Evolutionary conservation across 2,888 invertebrate genomes (phyloP).

Genomic region (Punctoribates punctum): DNA sequence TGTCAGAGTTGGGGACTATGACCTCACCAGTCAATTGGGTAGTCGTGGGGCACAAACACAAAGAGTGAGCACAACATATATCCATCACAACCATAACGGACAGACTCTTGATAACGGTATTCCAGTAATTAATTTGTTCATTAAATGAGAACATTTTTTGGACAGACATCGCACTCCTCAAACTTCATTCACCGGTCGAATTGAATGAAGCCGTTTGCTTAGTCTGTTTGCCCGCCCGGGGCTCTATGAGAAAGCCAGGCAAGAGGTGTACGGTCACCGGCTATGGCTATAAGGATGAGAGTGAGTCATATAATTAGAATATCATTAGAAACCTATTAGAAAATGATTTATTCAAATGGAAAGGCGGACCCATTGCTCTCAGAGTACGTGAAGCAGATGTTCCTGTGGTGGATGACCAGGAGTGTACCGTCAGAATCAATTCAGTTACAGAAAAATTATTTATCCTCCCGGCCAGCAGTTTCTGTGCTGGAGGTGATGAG

Average conservation of each 20-base stretch:
- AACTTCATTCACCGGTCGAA: conserved; percentile 54
- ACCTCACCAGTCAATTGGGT: conserved; percentile 81
- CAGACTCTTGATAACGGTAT: conserved; percentile 80
- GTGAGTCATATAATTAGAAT: conserved; percentile 57
- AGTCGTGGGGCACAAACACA: conserved; percentile 64
- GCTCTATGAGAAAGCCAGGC: conserved; percentile 75
- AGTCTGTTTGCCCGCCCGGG: conserved; percentile 82
- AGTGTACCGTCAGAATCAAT: conserved; percentile 86
- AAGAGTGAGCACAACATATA: conserved; percentile 88
- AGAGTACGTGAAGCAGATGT: conserved; percentile 84
- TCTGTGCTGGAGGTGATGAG: conserved; percentile 88
- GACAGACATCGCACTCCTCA: conserved; percentile 74
- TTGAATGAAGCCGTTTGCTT: conserved; percentile 47
- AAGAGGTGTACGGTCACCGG: conserved; percentile 85
- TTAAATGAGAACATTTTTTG: background rate
- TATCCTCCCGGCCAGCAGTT: conserved; percentile 85
- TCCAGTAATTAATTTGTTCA: background rate
- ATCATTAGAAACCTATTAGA: background rate
- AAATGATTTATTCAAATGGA: background rate
- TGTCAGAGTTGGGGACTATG: conserved; percentile 87
- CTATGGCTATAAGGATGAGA: conserved; percentile 92
- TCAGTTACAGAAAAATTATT: conserved; percentile 89
- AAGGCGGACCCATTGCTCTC: conserved; percentile 84
- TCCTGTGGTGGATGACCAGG: conserved; percentile 85
- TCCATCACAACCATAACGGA: conserved; percentile 92